Base-by-base conservation (phyloP, 2,113 vertebrate species). In the Okapia johnstoni region DNA sequence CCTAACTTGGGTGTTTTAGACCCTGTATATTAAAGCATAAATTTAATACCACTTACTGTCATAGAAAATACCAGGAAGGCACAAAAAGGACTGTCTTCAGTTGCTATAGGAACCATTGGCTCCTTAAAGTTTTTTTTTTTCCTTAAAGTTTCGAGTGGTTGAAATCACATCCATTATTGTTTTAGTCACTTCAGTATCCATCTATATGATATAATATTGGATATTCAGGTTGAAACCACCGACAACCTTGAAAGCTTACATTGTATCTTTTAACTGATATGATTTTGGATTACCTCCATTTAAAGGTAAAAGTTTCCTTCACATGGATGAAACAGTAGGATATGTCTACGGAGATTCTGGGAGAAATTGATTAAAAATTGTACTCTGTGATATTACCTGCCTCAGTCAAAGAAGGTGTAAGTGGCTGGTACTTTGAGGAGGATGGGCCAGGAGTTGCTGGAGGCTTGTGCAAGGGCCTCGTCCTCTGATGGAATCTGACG, bases 71-170 rank as follows among this genome's bases (percentile, higher is more conserved):
- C 43, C 83, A 96, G 70, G 63, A 86, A 83, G 79, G 52, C 70
- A 95, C 84, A 94, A 61, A 97, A 92, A 89, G 15, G 26, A 85
- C 81, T 76, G 21, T 84, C 77, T 96, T 85, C 52, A 28, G 97
- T 98, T 97, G 96, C 97, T 97, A 92, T 97, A 97, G 98, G 61
- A 97, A 98, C 97, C 96, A 93, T 54, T 94, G 96, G 57, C 93
- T 94, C 57, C 96, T 93, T 97, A 55, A 97, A 96, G 93, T 84
- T 84, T 93, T 90, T 70, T 36, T 70, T 70, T 70, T 70, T 89
- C 33, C 93, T 88, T 95, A 60, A 96, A 96, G 93, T 87, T 86
- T 94, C 91, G 93, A 96, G 88, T 87, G 83, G 92, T 94, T 96
- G 76, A 96, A 97, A 95, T 97, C 84, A 57, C 43, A 95, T 93